Conservation (phyloP, 1,140 invertebrate genomes). For the Drosophila simulans region DNA sequence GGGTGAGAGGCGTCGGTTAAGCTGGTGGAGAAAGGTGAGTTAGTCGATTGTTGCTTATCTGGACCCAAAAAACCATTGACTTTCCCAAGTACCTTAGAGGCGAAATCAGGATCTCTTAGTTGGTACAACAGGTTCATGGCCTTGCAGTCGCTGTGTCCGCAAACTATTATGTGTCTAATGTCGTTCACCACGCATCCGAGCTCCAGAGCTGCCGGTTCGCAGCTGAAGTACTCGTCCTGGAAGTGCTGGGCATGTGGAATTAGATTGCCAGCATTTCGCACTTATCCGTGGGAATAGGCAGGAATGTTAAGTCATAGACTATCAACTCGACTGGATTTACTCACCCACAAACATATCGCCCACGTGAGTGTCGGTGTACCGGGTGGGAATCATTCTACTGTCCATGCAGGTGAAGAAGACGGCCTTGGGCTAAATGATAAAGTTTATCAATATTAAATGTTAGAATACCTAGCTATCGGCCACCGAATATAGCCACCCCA, state of each 20-base stretch:
- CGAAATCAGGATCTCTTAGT: slow-evolving; percentile 91
- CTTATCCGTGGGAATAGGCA: slow-evolving; percentile 85
- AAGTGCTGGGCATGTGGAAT: slow-evolving; percentile 96
- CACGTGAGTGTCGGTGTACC: slow-evolving; percentile 97
- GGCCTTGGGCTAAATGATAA: slow-evolving; percentile 92
- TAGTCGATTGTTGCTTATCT: background rate
- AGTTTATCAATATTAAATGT: slow-evolving; percentile 39
- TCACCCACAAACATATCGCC: slow-evolving; percentile 98
- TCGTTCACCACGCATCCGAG: slow-evolving; percentile 97
- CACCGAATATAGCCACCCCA: slow-evolving; percentile 16
- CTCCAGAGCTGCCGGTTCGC: slow-evolving; percentile 97
- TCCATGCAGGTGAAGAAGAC: slow-evolving; percentile 99
- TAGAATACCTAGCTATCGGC: slow-evolving; percentile 37
- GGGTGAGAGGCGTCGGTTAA: slow-evolving; percentile 93
- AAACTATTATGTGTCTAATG: slow-evolving; percentile 97
- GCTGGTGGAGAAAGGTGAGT: slow-evolving; percentile 82
- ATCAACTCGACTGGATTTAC: slow-evolving; percentile 51
- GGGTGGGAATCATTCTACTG: slow-evolving; percentile 97
- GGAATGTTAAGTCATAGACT: slow-evolving; percentile 15
- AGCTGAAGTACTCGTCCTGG: slow-evolving; percentile 93
- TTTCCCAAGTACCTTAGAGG: slow-evolving; percentile 86
- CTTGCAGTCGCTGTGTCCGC: slow-evolving; percentile 99
- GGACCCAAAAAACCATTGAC: background rate
- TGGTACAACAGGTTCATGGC: slow-evolving; percentile 97
- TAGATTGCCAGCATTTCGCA: slow-evolving; percentile 97